Evolutionary conservation across 2,797 vertebrate genomes (phyloP), one percentile per base, ranked within the genome.

Genomic region (Tokudaia tokunoshimensis): DNA sequence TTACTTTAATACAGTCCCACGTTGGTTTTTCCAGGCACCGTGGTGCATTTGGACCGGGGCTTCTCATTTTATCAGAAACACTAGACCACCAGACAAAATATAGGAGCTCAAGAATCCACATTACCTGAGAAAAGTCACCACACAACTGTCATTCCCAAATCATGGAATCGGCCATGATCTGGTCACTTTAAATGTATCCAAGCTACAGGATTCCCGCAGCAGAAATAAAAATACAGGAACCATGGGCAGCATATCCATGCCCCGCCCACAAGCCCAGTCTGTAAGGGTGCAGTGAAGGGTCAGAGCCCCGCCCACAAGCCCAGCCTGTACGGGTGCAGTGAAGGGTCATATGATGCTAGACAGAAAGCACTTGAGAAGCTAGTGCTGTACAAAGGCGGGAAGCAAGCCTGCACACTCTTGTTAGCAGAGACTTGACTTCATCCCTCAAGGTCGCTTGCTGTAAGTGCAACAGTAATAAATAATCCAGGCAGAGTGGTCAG

Each of bases 381-480:
- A 19, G n/a, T 5, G 1, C 15, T 90, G 83, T 11, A 94, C 29
- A 8, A 55, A 74, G 80, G 12, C 78, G 0, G 0, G 7, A 15
- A 70, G 15, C 22, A 84, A 83, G 47, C 14, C 57, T 72, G 44
- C 34, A 81, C 37, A 81, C 63, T 24, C 34, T 81, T 85, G 63
- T 92, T 70, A 74, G 41, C 15, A 17, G 63, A 98, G 85, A 55
- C 75, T 59, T 70, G 8, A 61, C 26, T 86, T 88, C n/a, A 52
- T 47, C 47, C 14, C n/a, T 55, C 22, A 20, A 75, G 70, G 57
- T 3, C 3, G 1, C 37, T 41, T 59, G 31, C 65, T 26, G 79
- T 63, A 95, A 89, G 57, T 13, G 20, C 22, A 85, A 50, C 31
- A 41, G 57, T 96, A 59, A 94, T 59, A 94, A 91, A 89, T 67